A percentile compares a stretch with the other conserved stretches of the same genome.
phyloP scores from a whole-genome alignment of 1,140 invertebrate genomes.

The Chionoecetes opilio region DNA sequence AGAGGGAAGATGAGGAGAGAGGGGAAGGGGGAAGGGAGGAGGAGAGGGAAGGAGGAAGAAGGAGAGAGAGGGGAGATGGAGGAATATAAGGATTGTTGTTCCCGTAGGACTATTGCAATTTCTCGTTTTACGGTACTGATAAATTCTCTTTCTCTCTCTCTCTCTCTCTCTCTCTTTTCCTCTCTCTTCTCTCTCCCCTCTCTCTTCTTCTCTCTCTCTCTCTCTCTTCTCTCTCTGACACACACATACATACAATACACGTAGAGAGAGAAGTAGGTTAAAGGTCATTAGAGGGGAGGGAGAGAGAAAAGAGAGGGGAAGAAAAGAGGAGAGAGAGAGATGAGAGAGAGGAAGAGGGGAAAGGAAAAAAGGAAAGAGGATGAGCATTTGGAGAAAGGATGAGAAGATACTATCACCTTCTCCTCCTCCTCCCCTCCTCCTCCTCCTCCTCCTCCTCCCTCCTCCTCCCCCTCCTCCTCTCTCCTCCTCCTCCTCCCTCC shows the following conservation, averaged over 20 bases:
- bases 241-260: no score
- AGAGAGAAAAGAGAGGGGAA: background rate
- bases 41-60: background rate
- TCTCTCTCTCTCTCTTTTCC: no score
- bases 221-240: no score
- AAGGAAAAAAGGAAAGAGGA: background rate
- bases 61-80: no score
- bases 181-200: background rate
- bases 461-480: background rate
- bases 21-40: background rate
- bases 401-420: background rate
- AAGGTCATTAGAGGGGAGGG: background rate
- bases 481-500: constrained; percentile 13
- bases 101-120: no score
- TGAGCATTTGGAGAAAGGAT: background rate
- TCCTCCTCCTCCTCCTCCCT: background rate
- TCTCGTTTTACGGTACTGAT: no score
- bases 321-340: background rate
- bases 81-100: background rate
- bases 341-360: background rate
- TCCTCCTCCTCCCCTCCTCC: background rate
- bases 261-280: background rate
- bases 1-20: background rate
- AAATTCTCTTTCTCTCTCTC: no score
- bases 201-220: no score